These are phyloP conservation scores for Abscondita cerata DNA, from an alignment of 2,888 invertebrate genomes.

Conservation along the genomic window DNA sequence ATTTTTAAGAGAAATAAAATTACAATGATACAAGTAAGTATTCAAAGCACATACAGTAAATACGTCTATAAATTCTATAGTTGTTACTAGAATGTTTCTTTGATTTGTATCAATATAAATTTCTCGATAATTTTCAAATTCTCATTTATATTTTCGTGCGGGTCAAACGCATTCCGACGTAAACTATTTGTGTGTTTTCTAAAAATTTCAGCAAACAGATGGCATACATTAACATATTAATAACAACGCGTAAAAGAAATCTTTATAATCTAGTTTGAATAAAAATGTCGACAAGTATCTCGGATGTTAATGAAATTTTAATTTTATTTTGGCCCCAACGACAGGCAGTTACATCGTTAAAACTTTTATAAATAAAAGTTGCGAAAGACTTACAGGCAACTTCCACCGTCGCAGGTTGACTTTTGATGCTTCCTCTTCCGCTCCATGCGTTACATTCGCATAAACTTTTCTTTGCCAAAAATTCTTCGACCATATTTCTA, in stretches of 20 bases:
- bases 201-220: too few species aligned
- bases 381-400: constrained; percentile 86
- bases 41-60: too few species aligned
- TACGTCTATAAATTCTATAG: too few species aligned
- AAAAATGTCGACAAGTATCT: neutral
- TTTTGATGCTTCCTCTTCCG: constrained; percentile 78
- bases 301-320: neutral
- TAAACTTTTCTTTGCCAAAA: constrained; percentile 87
- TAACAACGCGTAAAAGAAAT: neutral
- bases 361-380: constrained; percentile 1
- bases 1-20: too few species aligned
- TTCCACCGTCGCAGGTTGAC: constrained; percentile 86
- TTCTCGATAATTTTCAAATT: too few species aligned
- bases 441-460: constrained; percentile 96
- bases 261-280: too few species aligned
- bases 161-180: too few species aligned
- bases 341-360: neutral
- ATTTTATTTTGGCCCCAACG: neutral
- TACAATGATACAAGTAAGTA: too few species aligned
- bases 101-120: too few species aligned
- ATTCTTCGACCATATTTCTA: constrained; percentile 90
- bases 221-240: neutral
- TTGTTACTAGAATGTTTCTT: too few species aligned
- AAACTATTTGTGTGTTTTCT: too few species aligned
- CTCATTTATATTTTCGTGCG: too few species aligned